Conservation (phyloP, 2,797 vertebrate genomes). For the Oreochromis mossambicus region DNA sequence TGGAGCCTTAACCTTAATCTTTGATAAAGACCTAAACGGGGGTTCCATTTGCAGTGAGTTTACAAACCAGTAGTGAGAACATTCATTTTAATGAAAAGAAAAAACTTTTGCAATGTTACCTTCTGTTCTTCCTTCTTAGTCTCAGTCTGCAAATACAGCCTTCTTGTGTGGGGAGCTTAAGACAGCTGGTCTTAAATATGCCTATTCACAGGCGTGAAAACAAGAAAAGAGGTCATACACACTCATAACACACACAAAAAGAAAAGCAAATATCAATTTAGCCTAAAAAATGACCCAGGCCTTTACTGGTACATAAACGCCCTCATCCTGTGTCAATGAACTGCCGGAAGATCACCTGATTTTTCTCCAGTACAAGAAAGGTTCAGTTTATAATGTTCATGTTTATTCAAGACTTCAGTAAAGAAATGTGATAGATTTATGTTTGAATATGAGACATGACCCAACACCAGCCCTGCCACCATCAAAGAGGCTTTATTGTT, state of each 20-base stretch:
- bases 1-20: not conserved
- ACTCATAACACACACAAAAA: not conserved
- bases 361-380: not conserved
- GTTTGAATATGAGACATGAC: not conserved
- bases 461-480: not conserved
- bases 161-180: not conserved
- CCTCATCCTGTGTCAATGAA: not conserved
- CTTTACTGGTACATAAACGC: not conserved
- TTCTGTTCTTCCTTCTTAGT: not conserved
- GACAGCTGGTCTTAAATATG: not conserved
- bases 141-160: not conserved
- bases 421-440: not conserved
- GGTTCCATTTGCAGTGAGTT: not conserved
- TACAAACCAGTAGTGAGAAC: not conserved
- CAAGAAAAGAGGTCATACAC: not conserved
- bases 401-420: too few relatives aligned
- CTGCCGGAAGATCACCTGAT: not conserved
- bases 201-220: not conserved
- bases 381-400: not conserved
- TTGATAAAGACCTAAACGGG: not conserved
- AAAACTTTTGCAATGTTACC: not conserved
- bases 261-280: not conserved
- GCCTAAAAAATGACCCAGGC: not conserved
- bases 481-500: not conserved
- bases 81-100: not conserved